Evolutionary conservation across 2,113 vertebrate species (phyloP), one percentile per base, ranked within the genome.

Genomic region (Chiloscyllium plagiosum): DNA sequence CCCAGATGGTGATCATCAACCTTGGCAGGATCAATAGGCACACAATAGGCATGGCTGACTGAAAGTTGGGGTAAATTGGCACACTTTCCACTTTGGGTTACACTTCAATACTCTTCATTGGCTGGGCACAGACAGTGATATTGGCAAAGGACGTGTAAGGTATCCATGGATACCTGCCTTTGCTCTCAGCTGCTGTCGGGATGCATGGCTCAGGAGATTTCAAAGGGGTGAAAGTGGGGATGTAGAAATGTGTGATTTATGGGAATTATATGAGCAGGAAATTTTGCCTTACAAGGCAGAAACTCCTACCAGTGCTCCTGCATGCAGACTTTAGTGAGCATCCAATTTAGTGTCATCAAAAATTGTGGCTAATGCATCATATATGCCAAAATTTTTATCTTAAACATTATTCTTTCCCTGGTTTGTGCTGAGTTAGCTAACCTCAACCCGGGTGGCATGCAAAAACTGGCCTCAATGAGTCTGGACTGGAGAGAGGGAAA

Each of bases 151-250:
- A 66, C 37, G 89, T 68, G 89, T 6, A 66, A 93, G 89, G 89
- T 93, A 93, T 93, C 89, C 89, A 93, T 93, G 89, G 89, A 93
- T 93, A 93, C 89, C 89, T 93, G 61, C 17, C 56, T 93, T 68
- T 93, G 61, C 89, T 93, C 89, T 93, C 89, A 42, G 89, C 89
- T 93, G 89, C 89, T 66, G 37, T n/a, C 33, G 22, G 89, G 89
- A 93, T 90, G 61, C 29, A n/a, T 90, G 87, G 87, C 87, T 56
- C 87, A 61, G 87, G 87, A 90, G 87, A 65, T 61, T 90, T 90
- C 87, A 65, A n/a, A 65, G 87, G 52, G 87, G 87, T 61, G 85
- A 87, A 93, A 37, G 61, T 93, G 89, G 89, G 89, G 65, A 93
- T 65, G n/a, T 65, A 93, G 89, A 66, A 66, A 37, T 68, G 33